Evolutionary conservation across 2,113 vertebrate species (phyloP).

Genomic region (Mesoclemmys tuberculata): DNA sequence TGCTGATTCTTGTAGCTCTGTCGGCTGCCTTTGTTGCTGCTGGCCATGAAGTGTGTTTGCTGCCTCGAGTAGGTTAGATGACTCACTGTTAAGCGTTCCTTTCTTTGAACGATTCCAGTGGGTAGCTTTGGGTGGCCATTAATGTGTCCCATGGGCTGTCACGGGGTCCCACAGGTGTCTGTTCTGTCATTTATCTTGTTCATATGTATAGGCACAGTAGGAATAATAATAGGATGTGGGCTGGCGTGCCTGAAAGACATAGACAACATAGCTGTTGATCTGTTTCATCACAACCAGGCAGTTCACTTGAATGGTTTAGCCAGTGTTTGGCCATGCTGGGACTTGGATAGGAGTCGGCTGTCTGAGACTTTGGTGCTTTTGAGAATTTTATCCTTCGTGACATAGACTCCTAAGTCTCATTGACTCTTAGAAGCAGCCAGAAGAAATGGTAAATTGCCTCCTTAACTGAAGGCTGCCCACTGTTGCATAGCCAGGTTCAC

Average conservation of each 20-base stretch:
- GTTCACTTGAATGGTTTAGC: neutral
- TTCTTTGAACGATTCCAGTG: neutral
- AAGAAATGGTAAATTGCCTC: neutral
- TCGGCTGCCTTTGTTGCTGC: neutral
- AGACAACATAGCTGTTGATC: neutral
- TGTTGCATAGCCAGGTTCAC: neutral
- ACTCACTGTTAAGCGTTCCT: neutral
- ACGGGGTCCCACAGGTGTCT: neutral
- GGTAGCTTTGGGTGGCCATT: neutral
- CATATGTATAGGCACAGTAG: neutral
- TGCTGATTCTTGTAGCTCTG: neutral
- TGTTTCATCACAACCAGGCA: neutral
- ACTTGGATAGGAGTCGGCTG: neutral
- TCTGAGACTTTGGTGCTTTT: neutral
- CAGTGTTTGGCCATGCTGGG: neutral
- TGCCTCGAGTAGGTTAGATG: neutral
- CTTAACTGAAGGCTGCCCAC: neutral
- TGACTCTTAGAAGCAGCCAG: conserved; percentile 1
- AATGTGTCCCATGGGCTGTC: neutral
- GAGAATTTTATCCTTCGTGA: neutral
- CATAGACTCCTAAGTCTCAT: neutral
- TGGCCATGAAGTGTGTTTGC: rapidly evolving
- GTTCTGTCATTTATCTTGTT: neutral
- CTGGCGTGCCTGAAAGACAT: neutral
- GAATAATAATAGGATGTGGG: neutral